A percentile compares a stretch with the other conserved stretches of the same genome.
phyloP scores from a whole-genome alignment of 2,797 vertebrate genomes.

The Chromobotia macracanthus region DNA sequence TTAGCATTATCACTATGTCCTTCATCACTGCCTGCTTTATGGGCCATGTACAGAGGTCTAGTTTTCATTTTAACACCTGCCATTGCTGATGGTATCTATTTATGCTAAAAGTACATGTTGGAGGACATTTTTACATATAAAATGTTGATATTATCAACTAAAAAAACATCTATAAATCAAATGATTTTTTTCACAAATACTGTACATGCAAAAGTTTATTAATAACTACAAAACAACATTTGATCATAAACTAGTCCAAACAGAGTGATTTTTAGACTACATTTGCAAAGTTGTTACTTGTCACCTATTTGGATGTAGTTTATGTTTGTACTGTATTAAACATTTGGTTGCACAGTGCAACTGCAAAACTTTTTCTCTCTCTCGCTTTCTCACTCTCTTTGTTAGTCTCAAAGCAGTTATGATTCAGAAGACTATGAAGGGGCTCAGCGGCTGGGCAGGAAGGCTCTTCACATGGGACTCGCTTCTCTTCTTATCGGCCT shows the following conservation, averaged over 20 bases:
- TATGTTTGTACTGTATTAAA: too few species aligned
- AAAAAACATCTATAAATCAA: not conserved
- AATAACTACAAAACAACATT: too few species aligned
- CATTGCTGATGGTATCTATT: not conserved
- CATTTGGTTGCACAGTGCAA: too few species aligned
- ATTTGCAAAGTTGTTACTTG: too few species aligned
- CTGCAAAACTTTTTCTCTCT: not conserved
- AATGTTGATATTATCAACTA: too few species aligned
- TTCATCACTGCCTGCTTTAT: constrained; percentile 25
- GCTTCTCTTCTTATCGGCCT: constrained; percentile 83
- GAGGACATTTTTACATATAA: not conserved
- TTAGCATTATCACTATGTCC: constrained; percentile 52
- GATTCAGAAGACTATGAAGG: constrained; percentile 83
- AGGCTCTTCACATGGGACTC: constrained; percentile 83
- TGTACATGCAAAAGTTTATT: too few species aligned
- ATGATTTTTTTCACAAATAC: not conserved
- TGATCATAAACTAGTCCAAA: too few species aligned
- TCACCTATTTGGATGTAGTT: too few species aligned
- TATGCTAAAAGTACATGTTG: not conserved
- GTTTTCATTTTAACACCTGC: constrained; percentile 9
- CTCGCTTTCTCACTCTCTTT: not conserved
- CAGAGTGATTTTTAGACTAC: too few species aligned
- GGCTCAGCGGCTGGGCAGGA: constrained; percentile 78
- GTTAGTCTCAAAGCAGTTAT: constrained; percentile 85
- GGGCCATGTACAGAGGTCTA: constrained; percentile 8